Evolutionary conservation across 2,113 vertebrate genomes (phyloP).

Genomic region (Pan troglodytes): NHGRI_mPanTro3-v2.1_pri NC_072403.2:174039501-174040000

Average conservation of each 20-base stretch:
- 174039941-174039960: not conserved
- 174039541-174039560: no score
- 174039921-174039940: fast-evolving
- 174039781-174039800: not conserved
- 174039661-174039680: not conserved
- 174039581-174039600: no score
- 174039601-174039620: no score
- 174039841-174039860: not conserved
- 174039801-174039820: fast-evolving
- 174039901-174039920: no score
- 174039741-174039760: not conserved
- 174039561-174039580: no score
- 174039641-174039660: not conserved
- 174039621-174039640: no score
- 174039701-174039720: not conserved
- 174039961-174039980: not conserved
- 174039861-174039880: no score
- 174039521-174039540: no score
- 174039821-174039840: not conserved
- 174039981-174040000: no score
- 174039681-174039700: not conserved
- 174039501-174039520: no score
- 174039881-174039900: not conserved
- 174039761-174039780: not conserved
- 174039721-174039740: not conserved